Evolutionary conservation across 2,113 vertebrate genomes (phyloP).

Genomic region (Lipophrys pholis): DNA sequence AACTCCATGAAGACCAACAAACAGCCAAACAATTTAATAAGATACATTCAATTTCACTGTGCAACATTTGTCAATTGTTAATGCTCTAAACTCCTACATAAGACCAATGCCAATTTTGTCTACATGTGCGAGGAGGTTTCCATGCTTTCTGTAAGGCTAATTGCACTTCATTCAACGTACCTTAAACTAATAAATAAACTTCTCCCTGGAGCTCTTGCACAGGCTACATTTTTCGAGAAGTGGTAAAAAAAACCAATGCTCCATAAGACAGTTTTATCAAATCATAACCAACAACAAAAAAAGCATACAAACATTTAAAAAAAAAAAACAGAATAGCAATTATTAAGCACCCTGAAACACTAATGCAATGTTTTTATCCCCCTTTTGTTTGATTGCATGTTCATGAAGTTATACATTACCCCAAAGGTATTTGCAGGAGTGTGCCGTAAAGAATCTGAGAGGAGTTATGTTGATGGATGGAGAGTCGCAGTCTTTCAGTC

Average conservation of each 20-base stretch:
- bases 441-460: conserved; percentile 71
- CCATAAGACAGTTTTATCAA: conserved; percentile 75
- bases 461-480: conserved; percentile 64
- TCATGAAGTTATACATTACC: conserved; percentile 71
- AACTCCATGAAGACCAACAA: conserved; percentile 57
- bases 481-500: conserved; percentile 55
- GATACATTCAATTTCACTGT: conserved; percentile 89
- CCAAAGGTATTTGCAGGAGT: conserved; percentile 77
- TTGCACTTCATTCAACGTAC: conserved; percentile 85
- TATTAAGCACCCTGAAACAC: conserved; percentile 81
- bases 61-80: conserved; percentile 82
- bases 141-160: conserved; percentile 66
- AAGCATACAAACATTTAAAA: conserved; percentile 71
- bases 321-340: conserved; percentile 60
- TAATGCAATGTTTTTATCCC: conserved; percentile 72
- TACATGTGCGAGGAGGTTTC: conserved; percentile 62
- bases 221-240: conserved; percentile 74
- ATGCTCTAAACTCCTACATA: conserved; percentile 63
- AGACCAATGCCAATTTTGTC: conserved; percentile 73
- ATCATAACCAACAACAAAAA: conserved; percentile 59
- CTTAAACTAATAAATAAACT: conserved; percentile 86
- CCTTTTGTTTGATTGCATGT: conserved; percentile 66
- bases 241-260: conserved; percentile 68
- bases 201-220: conserved; percentile 70
- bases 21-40: conserved; percentile 83